Conservation (phyloP, 2,888 invertebrate genomes). For the Yponomeuta evonymella region DNA sequence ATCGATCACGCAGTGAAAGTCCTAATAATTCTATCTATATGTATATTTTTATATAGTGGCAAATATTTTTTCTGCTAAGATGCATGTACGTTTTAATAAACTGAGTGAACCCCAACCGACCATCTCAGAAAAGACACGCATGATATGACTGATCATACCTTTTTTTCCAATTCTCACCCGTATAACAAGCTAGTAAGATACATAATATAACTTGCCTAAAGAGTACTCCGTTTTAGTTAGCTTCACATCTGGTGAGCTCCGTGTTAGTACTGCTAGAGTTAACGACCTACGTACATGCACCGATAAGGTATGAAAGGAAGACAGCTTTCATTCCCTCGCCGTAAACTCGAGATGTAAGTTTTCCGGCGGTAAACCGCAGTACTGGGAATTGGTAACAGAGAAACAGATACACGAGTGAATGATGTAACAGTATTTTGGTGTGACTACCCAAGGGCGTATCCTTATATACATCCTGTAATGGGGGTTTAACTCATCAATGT, state of each 20-base stretch:
- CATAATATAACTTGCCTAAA: background rate
- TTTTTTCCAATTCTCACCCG: background rate
- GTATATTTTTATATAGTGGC: no score
- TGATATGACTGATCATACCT: background rate
- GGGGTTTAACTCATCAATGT: no score
- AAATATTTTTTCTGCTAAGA: no score
- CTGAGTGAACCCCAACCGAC: background rate
- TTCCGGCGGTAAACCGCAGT: background rate
- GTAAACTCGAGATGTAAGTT: background rate
- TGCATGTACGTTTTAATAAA: background rate
- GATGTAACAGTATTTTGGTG: background rate
- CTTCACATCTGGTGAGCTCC: background rate
- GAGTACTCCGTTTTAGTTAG: background rate
- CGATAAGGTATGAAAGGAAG: background rate
- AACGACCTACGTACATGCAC: background rate
- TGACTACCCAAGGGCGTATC: no score
- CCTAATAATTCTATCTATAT: no score
- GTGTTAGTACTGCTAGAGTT: background rate
- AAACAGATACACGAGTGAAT: background rate
- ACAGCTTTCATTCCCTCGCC: background rate
- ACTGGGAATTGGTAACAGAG: background rate
- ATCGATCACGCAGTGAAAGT: no score
- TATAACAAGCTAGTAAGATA: background rate
- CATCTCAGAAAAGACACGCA: background rate
- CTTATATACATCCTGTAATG: no score